Percentiles rank a stretch among this genome's conserved stretches.
phyloP scores from a whole-genome alignment of 2,113 vertebrate genomes.

The Picathartes gymnocephalus region DNA sequence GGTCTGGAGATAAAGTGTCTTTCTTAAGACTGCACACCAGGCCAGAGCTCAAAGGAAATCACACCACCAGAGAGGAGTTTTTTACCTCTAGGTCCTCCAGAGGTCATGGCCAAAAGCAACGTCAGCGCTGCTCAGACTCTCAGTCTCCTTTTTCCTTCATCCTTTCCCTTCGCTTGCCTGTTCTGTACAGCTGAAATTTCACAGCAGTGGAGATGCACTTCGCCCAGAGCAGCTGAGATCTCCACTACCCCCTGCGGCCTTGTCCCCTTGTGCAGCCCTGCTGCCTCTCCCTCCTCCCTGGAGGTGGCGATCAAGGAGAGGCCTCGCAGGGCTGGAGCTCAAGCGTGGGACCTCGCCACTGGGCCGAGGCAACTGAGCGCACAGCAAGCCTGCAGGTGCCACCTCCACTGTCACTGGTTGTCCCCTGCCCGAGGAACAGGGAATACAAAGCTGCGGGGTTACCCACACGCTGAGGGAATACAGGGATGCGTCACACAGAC shows the following conservation, averaged over 20 bases:
- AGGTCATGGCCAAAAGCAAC: neutral
- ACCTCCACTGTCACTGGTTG: neutral
- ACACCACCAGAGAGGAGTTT: neutral
- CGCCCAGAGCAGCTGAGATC: neutral
- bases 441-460: neutral
- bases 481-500: accelerated
- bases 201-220: neutral
- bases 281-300: neutral
- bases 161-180: neutral
- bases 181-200: neutral
- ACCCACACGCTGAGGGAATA: neutral
- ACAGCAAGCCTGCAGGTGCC: neutral
- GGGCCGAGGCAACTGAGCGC: neutral
- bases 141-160: neutral
- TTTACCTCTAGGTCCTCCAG: neutral
- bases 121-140: neutral
- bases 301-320: neutral
- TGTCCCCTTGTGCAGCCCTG: accelerated
- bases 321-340: neutral
- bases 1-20: neutral
- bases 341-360: accelerated
- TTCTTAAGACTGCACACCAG: neutral
- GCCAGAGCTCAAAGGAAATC: neutral
- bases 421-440: neutral
- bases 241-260: neutral